A percentile compares a stretch with the other conserved stretches of the same genome.
Conservation (phyloP, 2,113 vertebrate genomes). For the Melanerpes formicivorus region DNA sequence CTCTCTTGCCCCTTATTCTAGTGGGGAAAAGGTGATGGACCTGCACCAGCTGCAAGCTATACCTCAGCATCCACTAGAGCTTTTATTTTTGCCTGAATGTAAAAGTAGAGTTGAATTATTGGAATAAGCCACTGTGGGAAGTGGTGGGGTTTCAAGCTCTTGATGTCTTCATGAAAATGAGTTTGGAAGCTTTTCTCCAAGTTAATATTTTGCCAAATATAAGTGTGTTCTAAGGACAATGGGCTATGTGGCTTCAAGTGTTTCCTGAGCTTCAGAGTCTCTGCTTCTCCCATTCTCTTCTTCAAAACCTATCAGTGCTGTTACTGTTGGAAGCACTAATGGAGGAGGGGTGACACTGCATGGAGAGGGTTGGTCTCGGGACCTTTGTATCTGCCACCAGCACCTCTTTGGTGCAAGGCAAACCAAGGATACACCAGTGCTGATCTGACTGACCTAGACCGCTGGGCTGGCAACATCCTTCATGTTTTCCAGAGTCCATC, state of each 20-base stretch:
- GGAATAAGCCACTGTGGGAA: neutral
- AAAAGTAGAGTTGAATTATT: neutral
- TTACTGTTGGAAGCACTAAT: neutral
- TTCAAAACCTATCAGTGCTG: neutral
- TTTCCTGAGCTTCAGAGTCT: neutral
- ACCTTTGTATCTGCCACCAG: neutral
- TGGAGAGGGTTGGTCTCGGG: neutral
- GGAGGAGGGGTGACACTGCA: neutral
- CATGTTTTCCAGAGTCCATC: neutral
- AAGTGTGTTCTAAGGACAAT: neutral
- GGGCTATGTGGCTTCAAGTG: neutral
- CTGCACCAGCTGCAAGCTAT: neutral
- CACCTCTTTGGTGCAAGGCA: neutral
- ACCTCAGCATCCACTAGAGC: accelerated
- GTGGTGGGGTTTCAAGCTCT: neutral
- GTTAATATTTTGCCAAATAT: neutral
- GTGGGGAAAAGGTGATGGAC: neutral
- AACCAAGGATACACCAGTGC: neutral
- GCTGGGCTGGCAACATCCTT: accelerated
- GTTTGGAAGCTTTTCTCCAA: neutral
- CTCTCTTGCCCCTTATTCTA: neutral
- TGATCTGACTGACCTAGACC: neutral
- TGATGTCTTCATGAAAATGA: neutral
- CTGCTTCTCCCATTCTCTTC: neutral
- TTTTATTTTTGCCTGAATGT: neutral